Percentiles rank a stretch among this genome's conserved stretches.
Evolutionary conservation across 2,797 vertebrate species (phyloP).

Genomic region (Heterohyrax brucei): DNA sequence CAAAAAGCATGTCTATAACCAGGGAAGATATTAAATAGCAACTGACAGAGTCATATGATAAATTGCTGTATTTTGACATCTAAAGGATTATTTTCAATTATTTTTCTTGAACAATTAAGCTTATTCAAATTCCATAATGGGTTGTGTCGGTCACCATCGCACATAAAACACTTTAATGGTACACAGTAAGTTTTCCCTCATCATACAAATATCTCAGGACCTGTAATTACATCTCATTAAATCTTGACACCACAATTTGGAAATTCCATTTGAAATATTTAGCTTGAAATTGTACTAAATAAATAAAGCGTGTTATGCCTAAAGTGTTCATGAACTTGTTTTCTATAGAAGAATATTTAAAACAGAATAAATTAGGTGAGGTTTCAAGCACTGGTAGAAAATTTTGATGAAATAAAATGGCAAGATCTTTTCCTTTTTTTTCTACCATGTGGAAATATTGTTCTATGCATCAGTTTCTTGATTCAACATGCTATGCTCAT

Average conservation of each 20-base stretch:
- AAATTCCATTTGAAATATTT: slow-evolving; percentile 88
- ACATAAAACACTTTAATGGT: slow-evolving; percentile 89
- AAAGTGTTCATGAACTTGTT: slow-evolving; percentile 84
- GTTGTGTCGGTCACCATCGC: slow-evolving; percentile 88
- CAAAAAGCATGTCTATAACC: slow-evolving; percentile 81
- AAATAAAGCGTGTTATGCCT: slow-evolving; percentile 83
- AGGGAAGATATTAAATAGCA: slow-evolving; percentile 85
- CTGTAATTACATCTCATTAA: slow-evolving; percentile 91
- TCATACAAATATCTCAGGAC: slow-evolving; percentile 86
- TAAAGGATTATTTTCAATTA: slow-evolving; percentile 91
- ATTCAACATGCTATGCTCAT: neutral
- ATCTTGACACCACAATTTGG: slow-evolving; percentile 85
- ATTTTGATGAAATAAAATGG: slow-evolving; percentile 70
- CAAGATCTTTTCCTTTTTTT: slow-evolving; percentile 62
- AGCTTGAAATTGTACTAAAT: slow-evolving; percentile 83
- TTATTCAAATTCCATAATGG: slow-evolving; percentile 90
- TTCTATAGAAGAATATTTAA: slow-evolving; percentile 75
- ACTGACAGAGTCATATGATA: slow-evolving; percentile 85
- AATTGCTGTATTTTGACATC: slow-evolving; percentile 89
- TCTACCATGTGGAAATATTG: neutral
- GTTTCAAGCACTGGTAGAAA: slow-evolving; percentile 65
- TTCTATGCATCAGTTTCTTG: neutral
- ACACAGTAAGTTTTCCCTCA: slow-evolving; percentile 87
- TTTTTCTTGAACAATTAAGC: slow-evolving; percentile 90
- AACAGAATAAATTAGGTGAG: slow-evolving; percentile 68